Conservation (phyloP, 53 echinoderm and acorn worm genomes). For the Echinarachnius parma region DNA sequence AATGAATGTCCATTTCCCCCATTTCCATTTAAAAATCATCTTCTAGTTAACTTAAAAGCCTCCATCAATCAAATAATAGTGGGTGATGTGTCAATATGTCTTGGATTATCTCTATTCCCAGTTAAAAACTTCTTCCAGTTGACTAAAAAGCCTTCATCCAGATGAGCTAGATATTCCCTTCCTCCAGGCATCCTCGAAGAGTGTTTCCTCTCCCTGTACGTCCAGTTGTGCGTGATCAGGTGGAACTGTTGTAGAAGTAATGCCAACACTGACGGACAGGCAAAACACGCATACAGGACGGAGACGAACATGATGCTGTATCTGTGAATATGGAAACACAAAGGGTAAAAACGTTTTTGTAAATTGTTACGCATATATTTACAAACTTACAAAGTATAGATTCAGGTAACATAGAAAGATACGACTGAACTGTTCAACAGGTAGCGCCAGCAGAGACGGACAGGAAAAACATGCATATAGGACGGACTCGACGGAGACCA, state of each 20-base stretch:
- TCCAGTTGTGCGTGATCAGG: slow-evolving; percentile 88
- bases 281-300: slow-evolving; percentile 57
- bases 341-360: background rate
- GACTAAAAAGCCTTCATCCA: slow-evolving; percentile 55
- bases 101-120: no score
- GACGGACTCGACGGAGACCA: no score
- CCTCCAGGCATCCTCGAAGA: slow-evolving; percentile 20
- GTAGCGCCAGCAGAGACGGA: slow-evolving; percentile 45
- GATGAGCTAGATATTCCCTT: slow-evolving; percentile 25
- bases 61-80: no score
- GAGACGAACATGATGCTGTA: slow-evolving; percentile 70
- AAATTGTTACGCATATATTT: background rate
- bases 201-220: slow-evolving; percentile 70
- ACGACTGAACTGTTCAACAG: slow-evolving; percentile 71
- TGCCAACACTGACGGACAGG: slow-evolving; percentile 35
- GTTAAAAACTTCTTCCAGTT: slow-evolving; percentile 84
- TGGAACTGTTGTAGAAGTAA: slow-evolving; percentile 72
- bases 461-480: slow-evolving; percentile 56
- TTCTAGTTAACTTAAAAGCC: no score
- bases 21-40: no score
- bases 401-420: no score
- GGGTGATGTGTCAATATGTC: no score
- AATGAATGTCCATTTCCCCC: no score
- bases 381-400: no score
- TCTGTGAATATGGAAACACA: slow-evolving; percentile 21